These are phyloP conservation scores for Syrmaticus mikado DNA, from an alignment of 2,113 vertebrate species.

Conservation along the genomic window DNA sequence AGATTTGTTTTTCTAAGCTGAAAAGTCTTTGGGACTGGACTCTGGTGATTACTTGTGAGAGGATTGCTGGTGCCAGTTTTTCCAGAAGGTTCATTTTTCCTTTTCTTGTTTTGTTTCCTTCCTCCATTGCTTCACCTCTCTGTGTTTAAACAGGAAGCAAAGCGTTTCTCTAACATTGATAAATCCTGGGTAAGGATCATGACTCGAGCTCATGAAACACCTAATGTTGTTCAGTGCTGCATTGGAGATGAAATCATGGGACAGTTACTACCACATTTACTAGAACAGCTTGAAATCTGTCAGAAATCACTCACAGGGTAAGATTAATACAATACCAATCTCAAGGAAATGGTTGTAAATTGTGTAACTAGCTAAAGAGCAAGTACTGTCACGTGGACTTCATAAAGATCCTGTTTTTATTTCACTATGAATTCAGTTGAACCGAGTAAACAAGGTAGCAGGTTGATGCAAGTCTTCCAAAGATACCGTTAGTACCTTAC, in stretches of 20 bases:
- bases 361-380: neutral
- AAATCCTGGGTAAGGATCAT: conserved; percentile 99
- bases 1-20: neutral
- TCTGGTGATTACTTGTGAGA: neutral
- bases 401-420: neutral
- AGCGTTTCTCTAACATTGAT: conserved; percentile 96
- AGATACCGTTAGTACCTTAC: neutral
- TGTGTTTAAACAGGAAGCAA: conserved; percentile 86
- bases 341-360: neutral
- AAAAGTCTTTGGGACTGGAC: neutral
- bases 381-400: neutral
- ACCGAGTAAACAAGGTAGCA: neutral
- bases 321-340: neutral
- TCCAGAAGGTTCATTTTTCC: neutral
- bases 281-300: conserved; percentile 95
- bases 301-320: conserved; percentile 98
- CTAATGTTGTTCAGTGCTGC: conserved; percentile 94
- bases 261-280: conserved; percentile 91
- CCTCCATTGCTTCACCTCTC: neutral
- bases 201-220: conserved; percentile 91
- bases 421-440: neutral
- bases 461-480: neutral
- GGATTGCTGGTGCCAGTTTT: neutral
- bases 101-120: neutral
- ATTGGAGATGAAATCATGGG: conserved; percentile 95